Evolutionary conservation across 1,140 invertebrate genomes (phyloP), one percentile per base, ranked within the genome.

Genomic region (Drosophila melanica): DNA sequence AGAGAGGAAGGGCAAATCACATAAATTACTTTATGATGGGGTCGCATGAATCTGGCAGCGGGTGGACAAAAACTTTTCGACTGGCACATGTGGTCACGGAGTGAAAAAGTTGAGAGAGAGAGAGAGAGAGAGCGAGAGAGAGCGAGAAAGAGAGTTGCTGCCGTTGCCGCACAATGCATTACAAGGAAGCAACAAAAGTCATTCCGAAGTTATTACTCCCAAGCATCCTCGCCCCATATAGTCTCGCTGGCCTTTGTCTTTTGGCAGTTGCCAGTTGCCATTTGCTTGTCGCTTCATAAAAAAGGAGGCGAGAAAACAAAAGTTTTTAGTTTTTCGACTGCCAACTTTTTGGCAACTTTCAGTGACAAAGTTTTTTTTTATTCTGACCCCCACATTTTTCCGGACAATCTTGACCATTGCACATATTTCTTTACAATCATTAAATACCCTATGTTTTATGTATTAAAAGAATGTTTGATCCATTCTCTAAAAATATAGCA

Each of bases 11-110:
- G 48, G 58, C 63, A 89, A 87, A 87, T 82, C 82, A 89, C 82
- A 87, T 87, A 87, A 89, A 87, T 87, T 89, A 87, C 84, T 87
- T 87, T 87, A 89, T 89, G 82, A 87, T 87, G 82, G 79, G 53
- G 67, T 71, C 79, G 23, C 68, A 87, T 82, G 82, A 87, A 82
- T 89, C 84, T 77, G 76, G 51, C 66, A 39, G 60, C 23, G 68
- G 39, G 50, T 59, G 58, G 68, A 58, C 23, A 68, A 77, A 75
- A 68, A 66, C 63, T 72, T 72, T 72, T 3, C 4, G 63, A 18
- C 42, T 50, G 53, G 73, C 82, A 87, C 82, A 87, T 87, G 79
- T 87, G 82, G 82, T 79, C 84, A 79, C 70, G 79, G 68, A 73
- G 69, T 64, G 45, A 69, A 86, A 75, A 67, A 60, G 76, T 64